phyloP scores from a whole-genome alignment of 2,888 invertebrate genomes.

The Zhuqinia jingwanae region DNA sequence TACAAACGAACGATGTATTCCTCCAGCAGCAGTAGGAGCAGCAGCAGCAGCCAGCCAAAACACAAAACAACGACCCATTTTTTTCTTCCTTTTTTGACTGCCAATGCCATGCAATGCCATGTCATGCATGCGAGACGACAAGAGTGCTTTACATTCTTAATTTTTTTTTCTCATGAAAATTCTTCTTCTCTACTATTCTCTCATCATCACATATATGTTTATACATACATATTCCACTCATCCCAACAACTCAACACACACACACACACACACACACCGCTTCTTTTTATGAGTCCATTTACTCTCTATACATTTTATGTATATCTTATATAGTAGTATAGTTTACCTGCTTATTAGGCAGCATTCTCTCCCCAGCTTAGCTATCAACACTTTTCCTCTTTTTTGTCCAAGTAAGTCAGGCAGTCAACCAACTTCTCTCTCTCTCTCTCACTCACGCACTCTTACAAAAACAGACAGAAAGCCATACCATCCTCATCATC shows the following conservation, averaged over 20 bases:
- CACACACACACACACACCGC: too few relatives aligned
- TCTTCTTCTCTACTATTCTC: not conserved
- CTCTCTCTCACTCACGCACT: not conserved
- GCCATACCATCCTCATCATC: slow-evolving; percentile 1
- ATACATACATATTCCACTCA: not conserved
- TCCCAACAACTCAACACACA: too few relatives aligned
- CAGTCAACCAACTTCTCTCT: slow-evolving; percentile 32
- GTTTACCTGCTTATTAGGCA: slow-evolving; percentile 16
- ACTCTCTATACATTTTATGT: not conserved
- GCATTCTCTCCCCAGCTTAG: not conserved
- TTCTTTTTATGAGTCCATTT: slow-evolving; percentile 24
- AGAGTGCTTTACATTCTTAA: not conserved
- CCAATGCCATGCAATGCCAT: slow-evolving; percentile 42
- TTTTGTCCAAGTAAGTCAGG: slow-evolving; percentile 14
- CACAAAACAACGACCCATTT: slow-evolving; percentile 58
- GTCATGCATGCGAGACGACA: too few relatives aligned
- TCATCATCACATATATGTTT: not conserved
- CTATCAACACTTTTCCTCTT: slow-evolving; percentile 17
- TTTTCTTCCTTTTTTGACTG: slow-evolving; percentile 47
- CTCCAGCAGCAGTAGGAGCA: too few relatives aligned
- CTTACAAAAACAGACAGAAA: not conserved
- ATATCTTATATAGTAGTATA: not conserved
- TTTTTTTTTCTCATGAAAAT: slow-evolving; percentile 27
- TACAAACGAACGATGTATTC: too few relatives aligned
- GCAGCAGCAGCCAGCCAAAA: not conserved